These are phyloP conservation scores for Condylura cristata DNA, from an alignment of 2,113 vertebrate genomes.

Conservation along the genomic window DNA sequence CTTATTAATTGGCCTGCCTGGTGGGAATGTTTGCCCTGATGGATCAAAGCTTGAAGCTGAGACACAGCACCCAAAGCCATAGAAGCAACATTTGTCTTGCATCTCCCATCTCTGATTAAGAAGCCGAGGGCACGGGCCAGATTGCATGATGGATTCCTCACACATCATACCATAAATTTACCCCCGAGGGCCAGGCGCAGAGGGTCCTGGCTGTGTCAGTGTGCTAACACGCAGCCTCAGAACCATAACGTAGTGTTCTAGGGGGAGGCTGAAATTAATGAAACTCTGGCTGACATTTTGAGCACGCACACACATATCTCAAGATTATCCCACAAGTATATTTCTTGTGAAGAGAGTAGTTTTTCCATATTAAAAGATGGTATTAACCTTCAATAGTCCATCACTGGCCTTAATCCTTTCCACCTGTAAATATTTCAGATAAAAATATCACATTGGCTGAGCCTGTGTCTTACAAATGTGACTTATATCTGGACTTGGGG, in stretches of 20 bases:
- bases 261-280: conserved; percentile 84
- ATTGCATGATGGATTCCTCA: conserved; percentile 71
- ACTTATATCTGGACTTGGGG: conserved; percentile 6
- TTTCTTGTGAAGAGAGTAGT: conserved; percentile 85
- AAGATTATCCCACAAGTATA: conserved; percentile 86
- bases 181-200: conserved; percentile 36
- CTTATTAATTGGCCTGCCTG: neutral
- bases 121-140: conserved; percentile 57
- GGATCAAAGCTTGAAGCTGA: conserved; percentile 35
- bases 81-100: neutral
- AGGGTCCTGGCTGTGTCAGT: conserved; percentile 76
- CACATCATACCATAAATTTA: conserved; percentile 69
- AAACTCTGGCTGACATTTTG: conserved; percentile 88
- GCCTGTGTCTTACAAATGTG: conserved; percentile 55
- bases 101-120: conserved; percentile 58
- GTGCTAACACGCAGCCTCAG: conserved; percentile 65
- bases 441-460: conserved; percentile 72
- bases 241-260: conserved; percentile 80
- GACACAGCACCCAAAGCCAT: neutral
- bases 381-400: conserved; percentile 86
- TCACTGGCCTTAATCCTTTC: conserved; percentile 82
- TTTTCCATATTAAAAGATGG: conserved; percentile 88
- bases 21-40: neutral
- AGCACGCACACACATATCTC: conserved; percentile 85
- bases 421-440: conserved; percentile 87